Base-by-base conservation (phyloP, 1,140 invertebrate species). In the Papilio aristodemus region DNA sequence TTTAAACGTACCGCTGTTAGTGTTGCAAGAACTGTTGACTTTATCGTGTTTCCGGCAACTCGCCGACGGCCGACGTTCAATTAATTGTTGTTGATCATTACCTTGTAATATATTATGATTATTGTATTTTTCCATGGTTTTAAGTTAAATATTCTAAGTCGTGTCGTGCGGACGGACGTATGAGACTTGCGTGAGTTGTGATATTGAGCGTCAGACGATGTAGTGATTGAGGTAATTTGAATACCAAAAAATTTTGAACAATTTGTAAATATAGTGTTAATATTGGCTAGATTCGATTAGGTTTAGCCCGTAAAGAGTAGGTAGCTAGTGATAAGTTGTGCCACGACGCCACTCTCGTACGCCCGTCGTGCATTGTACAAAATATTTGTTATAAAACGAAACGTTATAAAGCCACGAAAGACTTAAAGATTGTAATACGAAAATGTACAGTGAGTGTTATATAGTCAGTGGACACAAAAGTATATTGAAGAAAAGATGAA, bases 361-460 rank as follows among this genome's bases (percentile, higher is more conserved):
- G 77, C 83, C 79, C 83, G 84, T 87, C 85, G 89, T 87, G 85
- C 83, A 78, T 87, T 90, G 87, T 91, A 91, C 88, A 91, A 90
- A 89, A 84, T 89, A 89, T 90, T 91, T 90, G 90, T 90, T 90
- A 90, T 86, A 76, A 87, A 86, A 78, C 81, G 80, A 85, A 89
- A 84, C 63, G 82, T 90, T 91, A 89, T 86, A 85, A 86, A 85
- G 73, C 77, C 83, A 83, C 77, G 83, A 87, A 90, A 90, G 86
- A 89, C 86, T 89, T 82, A 87, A 89, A 85, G 87, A 89, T 89
- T 90, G 87, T 91, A 89, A 89, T 87, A 89, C 88, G 79, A 89
- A 87, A 89, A 86, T 90, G 88, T 91, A 90, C 88, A 91, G 89
- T 90, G 88, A 89, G 88, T 91, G 88, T 91, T 91, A 90, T 87